Evolutionary conservation across 2,888 invertebrate species (phyloP), one percentile per base, ranked within the genome.

Genomic region (Spisula subtruncata): DNA sequence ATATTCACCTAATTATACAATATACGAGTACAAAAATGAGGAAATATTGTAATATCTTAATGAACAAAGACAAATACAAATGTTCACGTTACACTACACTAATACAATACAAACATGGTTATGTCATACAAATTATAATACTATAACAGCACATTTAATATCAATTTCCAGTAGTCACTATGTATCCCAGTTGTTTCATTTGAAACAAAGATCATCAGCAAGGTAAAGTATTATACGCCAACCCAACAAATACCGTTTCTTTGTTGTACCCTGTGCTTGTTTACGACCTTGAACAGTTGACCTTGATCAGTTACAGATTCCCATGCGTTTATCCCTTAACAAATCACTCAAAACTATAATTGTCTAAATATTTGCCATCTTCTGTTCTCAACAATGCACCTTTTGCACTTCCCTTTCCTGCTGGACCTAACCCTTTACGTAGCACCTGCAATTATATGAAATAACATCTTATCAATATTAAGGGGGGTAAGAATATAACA

Each of bases 281-380:
- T 56, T 20, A 56, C n/a, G 41, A 41, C 41, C 41, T 41, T 41
- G 41, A 8, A 51, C 51, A 51, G 12, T 4, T 16, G 6, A 51
- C 51, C 51, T 51, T 51, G 51, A 51, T 16, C 51, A 8, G 51
- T 66, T 66, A 1, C 25, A n/a, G 25, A 25, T 66, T 10, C 8
- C 25, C 60, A 66, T 2, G 25, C 6, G 12, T n/a, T 66, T 66
- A 25, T n/a, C 25, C 60, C 51, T 48, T 46, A 48, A 81, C 6
- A 32, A n/a, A 41, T 91, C 86, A 94, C 25, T 92, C 92, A 87
- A 91, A 93, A 86, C 94, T 94, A 90, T 94, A 94, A 89, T 94
- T 94, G 79, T 94, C 94, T 18, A 93, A 83, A 82, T 92, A 94
- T 80, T 56, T 81, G n/a, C 83, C 85, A 81, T 81, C 85, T 32